These are phyloP conservation scores for Pseudomyrmex pallidus DNA, from an alignment of 1,140 invertebrate genomes.

Conservation along the genomic window DNA sequence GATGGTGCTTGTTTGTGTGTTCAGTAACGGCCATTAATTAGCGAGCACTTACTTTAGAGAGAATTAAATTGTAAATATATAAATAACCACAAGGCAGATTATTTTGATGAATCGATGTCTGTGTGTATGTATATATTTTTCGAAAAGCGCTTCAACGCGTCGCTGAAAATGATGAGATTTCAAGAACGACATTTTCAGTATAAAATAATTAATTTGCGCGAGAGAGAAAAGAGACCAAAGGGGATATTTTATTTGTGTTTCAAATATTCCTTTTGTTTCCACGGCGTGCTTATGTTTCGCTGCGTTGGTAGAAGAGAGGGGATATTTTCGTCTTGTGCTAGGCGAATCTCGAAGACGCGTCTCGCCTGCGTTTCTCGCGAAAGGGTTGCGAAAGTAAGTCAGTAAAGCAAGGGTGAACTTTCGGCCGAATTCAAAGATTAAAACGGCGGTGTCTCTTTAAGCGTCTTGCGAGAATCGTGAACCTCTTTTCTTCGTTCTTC, in stretches of 20 bases:
- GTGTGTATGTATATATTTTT: slow-evolving; percentile 33
- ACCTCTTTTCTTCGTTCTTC: background rate
- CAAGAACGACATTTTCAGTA: background rate
- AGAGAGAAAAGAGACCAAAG: slow-evolving; percentile 1
- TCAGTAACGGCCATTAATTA: slow-evolving; percentile 33
- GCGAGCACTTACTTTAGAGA: slow-evolving; percentile 15
- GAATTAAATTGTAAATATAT: slow-evolving; percentile 32
- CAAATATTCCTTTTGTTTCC: slow-evolving; percentile 54
- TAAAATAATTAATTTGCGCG: slow-evolving; percentile 38
- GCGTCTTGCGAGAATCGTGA: slow-evolving; percentile 66
- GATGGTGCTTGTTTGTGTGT: background rate
- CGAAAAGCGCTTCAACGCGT: background rate
- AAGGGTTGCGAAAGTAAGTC: slow-evolving; percentile 83
- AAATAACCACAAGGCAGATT: slow-evolving; percentile 14
- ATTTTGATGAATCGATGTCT: background rate
- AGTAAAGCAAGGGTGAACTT: slow-evolving; percentile 78
- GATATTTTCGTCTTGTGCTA: slow-evolving; percentile 41
- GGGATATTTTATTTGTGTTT: slow-evolving; percentile 55
- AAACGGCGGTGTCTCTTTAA: slow-evolving; percentile 72
- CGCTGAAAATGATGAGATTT: slow-evolving; percentile 4
- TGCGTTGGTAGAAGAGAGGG: background rate
- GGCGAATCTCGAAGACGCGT: slow-evolving; percentile 50
- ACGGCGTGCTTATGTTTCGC: slow-evolving; percentile 46
- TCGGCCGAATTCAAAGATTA: slow-evolving; percentile 59
- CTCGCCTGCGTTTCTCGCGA: slow-evolving; percentile 51